Evolutionary conservation across 2,113 vertebrate genomes (phyloP).

Genomic region (Calyptommatus sinebrachiatus): DNA sequence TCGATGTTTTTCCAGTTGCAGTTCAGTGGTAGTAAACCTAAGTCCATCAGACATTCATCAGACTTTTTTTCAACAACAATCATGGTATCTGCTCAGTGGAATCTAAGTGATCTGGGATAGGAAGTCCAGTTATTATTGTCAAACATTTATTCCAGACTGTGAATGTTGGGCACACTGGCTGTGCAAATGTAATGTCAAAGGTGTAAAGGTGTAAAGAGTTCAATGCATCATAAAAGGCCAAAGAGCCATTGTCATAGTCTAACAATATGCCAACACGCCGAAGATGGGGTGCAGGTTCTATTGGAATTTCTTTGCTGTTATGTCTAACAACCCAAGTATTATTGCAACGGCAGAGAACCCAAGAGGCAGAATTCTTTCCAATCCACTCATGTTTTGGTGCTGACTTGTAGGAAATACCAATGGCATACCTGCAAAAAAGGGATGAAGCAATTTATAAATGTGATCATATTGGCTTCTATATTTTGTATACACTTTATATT

Average conservation of each 20-base stretch:
- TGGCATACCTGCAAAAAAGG: constrained; percentile 85
- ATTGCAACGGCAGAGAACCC: constrained; percentile 95
- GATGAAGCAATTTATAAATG: constrained; percentile 21
- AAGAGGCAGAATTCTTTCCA: constrained; percentile 92
- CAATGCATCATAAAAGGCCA: constrained; percentile 94
- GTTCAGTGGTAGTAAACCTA: constrained; percentile 30
- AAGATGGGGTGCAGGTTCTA: constrained; percentile 91
- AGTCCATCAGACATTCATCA: constrained; percentile 14
- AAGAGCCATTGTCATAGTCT: constrained; percentile 92
- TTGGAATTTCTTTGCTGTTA: constrained; percentile 91
- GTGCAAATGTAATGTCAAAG: constrained; percentile 89
- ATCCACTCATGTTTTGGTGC: constrained; percentile 97
- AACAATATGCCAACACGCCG: constrained; percentile 89
- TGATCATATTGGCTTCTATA: background rate
- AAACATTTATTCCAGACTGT: constrained; percentile 97
- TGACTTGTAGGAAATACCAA: constrained; percentile 94
- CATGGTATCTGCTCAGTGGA: constrained; percentile 84
- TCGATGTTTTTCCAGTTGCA: constrained; percentile 16
- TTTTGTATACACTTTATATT: background rate
- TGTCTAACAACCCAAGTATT: constrained; percentile 92
- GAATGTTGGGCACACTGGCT: constrained; percentile 95
- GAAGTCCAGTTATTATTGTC: constrained; percentile 94
- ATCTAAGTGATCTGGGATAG: constrained; percentile 95
- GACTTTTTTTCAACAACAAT: constrained; percentile 48
- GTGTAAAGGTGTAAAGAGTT: constrained; percentile 93